Percentiles rank a stretch among this genome's conserved stretches.
Conservation (phyloP, 2,113 vertebrate species). For the Isichthys henryi region DNA sequence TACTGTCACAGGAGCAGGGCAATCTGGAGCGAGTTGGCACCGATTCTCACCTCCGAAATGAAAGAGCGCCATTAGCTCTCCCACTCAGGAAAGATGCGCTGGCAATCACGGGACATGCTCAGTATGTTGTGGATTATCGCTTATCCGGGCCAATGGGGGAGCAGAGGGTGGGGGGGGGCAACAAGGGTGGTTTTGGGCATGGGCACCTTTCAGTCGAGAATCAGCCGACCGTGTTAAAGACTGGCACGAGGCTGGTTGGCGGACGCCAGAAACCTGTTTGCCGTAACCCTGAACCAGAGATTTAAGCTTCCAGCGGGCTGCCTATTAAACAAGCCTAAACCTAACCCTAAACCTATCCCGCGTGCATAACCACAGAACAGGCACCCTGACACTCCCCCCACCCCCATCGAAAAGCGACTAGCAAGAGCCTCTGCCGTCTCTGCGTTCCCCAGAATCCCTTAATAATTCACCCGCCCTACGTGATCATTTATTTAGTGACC, state of each 20-base stretch:
- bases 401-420: background rate
- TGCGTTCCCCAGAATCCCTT: conserved; percentile 8
- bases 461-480: conserved; percentile 31
- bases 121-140: background rate
- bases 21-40: conserved; percentile 9
- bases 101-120: background rate
- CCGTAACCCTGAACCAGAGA: background rate
- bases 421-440: background rate
- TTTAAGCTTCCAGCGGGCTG: background rate
- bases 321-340: background rate
- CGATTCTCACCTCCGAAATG: background rate
- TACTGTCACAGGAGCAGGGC: background rate
- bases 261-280: background rate
- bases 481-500: conserved; percentile 15
- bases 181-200: background rate
- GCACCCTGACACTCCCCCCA: conserved; percentile 2
- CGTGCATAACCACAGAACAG: background rate
- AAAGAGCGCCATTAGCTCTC: background rate
- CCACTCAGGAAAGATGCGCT: background rate
- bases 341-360: background rate
- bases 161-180: background rate
- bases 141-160: background rate
- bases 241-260: background rate
- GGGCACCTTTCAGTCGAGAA: background rate
- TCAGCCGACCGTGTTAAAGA: background rate